Conservation (phyloP, 2,888 invertebrate genomes). For the Noctua fimbriata region DNA sequence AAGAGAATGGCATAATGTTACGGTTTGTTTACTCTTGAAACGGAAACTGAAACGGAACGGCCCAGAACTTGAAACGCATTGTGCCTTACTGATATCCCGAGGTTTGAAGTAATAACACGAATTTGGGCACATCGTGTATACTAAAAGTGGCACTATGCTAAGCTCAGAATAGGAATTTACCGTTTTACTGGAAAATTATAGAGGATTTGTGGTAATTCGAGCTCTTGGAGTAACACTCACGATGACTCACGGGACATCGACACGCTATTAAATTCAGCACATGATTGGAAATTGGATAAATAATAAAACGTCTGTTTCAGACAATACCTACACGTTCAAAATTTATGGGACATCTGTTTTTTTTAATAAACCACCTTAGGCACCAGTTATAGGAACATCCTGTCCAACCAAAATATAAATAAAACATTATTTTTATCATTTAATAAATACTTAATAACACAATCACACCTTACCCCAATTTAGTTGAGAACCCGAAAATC, state of each 20-base stretch:
- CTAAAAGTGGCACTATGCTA: neutral
- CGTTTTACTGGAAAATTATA: neutral
- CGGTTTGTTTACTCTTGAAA: constrained; percentile 51
- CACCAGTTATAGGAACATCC: neutral
- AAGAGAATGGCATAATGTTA: constrained; percentile 44
- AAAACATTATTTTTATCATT: neutral
- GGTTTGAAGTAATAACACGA: constrained; percentile 2
- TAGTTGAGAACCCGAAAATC: neutral
- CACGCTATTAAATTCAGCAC: neutral
- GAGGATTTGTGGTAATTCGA: neutral
- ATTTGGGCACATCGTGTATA: neutral
- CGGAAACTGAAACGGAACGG: constrained; percentile 34
- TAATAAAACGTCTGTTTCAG: neutral
- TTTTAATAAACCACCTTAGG: neutral
- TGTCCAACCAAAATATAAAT: neutral
- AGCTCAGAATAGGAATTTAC: neutral
- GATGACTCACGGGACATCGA: neutral
- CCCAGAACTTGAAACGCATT: constrained; percentile 16
- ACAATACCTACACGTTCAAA: neutral
- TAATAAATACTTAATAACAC: neutral
- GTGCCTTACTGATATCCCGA: constrained; percentile 10
- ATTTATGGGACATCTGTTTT: neutral
- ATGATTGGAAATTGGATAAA: neutral
- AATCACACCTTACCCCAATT: neutral
- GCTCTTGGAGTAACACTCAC: neutral